Base-by-base conservation (phyloP, 2,113 vertebrate species). In the Corvus hawaiiensis region DNA sequence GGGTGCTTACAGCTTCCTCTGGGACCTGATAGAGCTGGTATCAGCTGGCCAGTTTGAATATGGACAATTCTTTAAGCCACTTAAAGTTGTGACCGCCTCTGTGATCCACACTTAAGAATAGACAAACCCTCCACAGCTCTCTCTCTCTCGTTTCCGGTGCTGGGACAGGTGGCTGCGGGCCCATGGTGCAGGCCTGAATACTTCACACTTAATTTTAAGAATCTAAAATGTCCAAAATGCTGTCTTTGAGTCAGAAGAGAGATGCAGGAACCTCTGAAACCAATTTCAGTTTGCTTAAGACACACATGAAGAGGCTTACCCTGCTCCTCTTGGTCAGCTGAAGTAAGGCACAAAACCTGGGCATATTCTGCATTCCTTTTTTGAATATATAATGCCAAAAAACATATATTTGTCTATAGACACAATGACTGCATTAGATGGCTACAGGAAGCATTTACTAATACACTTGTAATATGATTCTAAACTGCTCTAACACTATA, bases 211-310 rank as follows among this genome's bases (percentile, higher is more conserved):
- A 58, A 67, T 71, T 75, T 87, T 58, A 67, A 74, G 22, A 32
- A 49, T 28, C 11, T 90, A 15, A 67, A 16, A 20, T 55, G 2
- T 44, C 28, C 18, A 55, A 67, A 74, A 37, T 0, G 0, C 7
- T 52, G 10, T 8, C 16, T 77, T 73, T 58, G 33, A 30, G 11
- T 52, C 37, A 66, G 35, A 66, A 81, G 24, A 61, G 26, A 51
- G 22, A 62, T 14, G 15, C 19, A 66, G 13, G 8, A 27, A 59
- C 15, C 1, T 55, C 35, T 18, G 43, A 84, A 87, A 22, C 16
- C 1, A 0, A 71, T 85, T 85, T 78, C 28, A 35, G 8, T 75
- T 90, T 35, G 17, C 6, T 87, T 69, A 54, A 62, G 11, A 11
- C 26, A n/a, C 17, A 52, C 19, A 39, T 51, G 20, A 72, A 59